phyloP scores from a whole-genome alignment of 1,140 invertebrate genomes.

The Drosophila repleta region DNA sequence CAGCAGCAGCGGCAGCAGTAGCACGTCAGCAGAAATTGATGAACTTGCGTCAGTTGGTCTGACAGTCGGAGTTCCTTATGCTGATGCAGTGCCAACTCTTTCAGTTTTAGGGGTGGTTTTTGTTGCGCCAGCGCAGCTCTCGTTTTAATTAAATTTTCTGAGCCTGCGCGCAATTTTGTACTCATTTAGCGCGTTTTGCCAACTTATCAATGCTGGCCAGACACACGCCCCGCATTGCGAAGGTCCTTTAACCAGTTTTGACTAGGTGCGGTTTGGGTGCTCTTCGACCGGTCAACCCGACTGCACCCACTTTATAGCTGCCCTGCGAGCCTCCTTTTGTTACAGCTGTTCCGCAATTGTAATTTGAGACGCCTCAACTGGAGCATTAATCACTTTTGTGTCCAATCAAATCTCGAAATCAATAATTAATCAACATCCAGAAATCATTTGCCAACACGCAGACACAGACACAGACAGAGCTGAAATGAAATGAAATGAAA shows the following conservation, averaged over 20 bases:
- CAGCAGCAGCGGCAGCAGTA: constrained; percentile 5
- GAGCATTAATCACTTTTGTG: constrained; percentile 42
- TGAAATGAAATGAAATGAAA: background rate
- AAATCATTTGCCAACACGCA: constrained; percentile 67
- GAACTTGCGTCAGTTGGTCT: constrained; percentile 65
- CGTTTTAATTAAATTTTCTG: constrained; percentile 80
- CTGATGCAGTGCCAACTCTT: constrained; percentile 26
- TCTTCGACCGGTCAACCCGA: constrained; percentile 30
- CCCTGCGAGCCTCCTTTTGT: background rate
- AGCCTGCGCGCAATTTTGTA: constrained; percentile 77
- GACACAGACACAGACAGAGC: background rate
- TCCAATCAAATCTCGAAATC: constrained; percentile 74
- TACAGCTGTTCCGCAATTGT: constrained; percentile 18
- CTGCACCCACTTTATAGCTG: constrained; percentile 11
- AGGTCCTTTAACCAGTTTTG: constrained; percentile 21
- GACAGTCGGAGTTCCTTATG: constrained; percentile 14
- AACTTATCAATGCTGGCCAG: constrained; percentile 20
- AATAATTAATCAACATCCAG: constrained; percentile 78
- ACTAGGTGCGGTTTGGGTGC: constrained; percentile 26
- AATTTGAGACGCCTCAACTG: constrained; percentile 38
- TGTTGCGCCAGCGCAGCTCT: constrained; percentile 26
- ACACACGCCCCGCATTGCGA: constrained; percentile 38
- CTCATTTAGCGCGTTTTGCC: constrained; percentile 58
- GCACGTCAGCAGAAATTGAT: constrained; percentile 54
- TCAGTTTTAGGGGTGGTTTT: constrained; percentile 52